Evolutionary conservation across 2,113 vertebrate species (phyloP).

Genomic region (Calyptomena viridis): DNA sequence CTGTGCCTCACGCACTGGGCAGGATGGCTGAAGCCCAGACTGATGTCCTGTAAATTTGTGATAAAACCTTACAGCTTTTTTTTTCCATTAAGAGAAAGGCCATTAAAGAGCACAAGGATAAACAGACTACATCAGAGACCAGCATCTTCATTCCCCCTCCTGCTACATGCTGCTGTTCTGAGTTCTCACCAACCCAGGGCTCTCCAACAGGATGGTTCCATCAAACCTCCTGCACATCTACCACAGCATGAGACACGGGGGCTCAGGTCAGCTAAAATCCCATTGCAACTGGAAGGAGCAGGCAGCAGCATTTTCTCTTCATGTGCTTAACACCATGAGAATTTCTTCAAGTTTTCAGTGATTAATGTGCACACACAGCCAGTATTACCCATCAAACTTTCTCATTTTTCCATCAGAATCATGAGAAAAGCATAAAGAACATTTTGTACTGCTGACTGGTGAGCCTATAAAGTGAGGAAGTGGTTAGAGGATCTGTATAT

Average conservation of each 20-base stretch:
- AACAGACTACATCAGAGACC: background rate
- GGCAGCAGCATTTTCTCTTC: background rate
- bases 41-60: background rate
- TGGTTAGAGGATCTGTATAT: background rate
- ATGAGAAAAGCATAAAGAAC: background rate
- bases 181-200: background rate
- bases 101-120: background rate
- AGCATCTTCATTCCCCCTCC: background rate
- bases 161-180: background rate
- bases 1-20: background rate
- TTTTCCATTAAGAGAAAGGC: background rate
- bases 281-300: background rate
- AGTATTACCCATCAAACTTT: background rate
- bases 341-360: background rate
- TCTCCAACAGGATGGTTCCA: background rate
- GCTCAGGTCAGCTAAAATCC: background rate
- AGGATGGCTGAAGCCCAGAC: background rate
- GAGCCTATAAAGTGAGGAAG: background rate
- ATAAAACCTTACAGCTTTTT: background rate
- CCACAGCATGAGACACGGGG: accelerated
- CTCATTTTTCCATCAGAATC: background rate
- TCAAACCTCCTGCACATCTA: background rate
- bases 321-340: background rate
- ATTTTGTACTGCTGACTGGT: background rate
- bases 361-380: background rate